Conservation (phyloP, 2,113 vertebrate genomes). For the Pteronura brasiliensis region DNA sequence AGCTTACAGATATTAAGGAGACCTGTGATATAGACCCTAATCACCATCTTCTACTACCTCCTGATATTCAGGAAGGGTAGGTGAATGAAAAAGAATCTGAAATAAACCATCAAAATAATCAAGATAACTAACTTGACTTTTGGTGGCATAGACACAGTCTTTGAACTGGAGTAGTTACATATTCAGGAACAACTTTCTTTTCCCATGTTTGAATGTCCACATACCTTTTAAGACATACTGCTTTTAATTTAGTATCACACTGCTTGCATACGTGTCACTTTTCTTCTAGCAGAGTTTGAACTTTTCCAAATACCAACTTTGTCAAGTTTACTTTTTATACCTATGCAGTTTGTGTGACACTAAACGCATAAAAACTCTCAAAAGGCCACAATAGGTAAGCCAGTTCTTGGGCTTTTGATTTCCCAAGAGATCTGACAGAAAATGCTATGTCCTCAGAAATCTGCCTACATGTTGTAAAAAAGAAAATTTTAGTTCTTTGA, state of each 20-base stretch:
- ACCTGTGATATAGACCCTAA: neutral
- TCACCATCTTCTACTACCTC: neutral
- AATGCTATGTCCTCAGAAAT: neutral
- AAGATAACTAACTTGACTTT: neutral
- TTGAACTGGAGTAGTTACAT: neutral
- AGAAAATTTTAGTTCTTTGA: neutral
- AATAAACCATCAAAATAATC: neutral
- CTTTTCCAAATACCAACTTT: neutral
- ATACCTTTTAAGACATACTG: neutral
- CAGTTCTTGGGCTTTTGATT: neutral
- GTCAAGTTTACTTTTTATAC: neutral
- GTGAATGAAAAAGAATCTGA: neutral
- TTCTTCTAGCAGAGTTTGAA: neutral
- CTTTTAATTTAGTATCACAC: neutral
- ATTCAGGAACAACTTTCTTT: neutral
- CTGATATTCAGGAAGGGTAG: neutral
- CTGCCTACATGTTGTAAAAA: neutral
- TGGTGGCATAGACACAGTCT: neutral
- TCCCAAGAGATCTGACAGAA: neutral
- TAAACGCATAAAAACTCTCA: neutral
- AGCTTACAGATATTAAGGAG: neutral
- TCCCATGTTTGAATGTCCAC: neutral
- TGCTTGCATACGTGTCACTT: neutral
- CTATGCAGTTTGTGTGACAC: neutral
- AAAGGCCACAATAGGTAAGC: neutral